A percentile compares a stretch with the other conserved stretches of the same genome.
Evolutionary conservation across 2,797 vertebrate genomes (phyloP).

Genomic region (Micrastur ruficollis): DNA sequence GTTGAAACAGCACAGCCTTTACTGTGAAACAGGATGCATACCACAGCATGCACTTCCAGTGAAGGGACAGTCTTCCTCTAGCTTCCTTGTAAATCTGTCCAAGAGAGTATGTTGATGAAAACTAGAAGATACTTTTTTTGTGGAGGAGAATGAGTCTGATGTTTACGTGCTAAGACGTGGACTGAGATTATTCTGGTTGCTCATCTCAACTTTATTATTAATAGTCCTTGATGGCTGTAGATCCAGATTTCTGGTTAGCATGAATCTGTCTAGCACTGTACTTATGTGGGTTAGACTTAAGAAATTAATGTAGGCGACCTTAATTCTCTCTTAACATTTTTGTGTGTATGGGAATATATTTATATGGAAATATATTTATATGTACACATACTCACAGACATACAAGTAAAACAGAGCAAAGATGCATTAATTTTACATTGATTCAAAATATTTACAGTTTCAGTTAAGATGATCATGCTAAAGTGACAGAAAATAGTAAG

Average conservation of each 20-base stretch:
- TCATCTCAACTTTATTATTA: background rate
- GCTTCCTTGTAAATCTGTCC: background rate
- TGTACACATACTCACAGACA: background rate
- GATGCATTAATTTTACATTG: constrained; percentile 55
- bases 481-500: constrained; percentile 44
- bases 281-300: background rate
- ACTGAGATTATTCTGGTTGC: background rate
- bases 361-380: background rate
- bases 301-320: background rate
- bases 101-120: background rate
- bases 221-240: background rate
- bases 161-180: background rate
- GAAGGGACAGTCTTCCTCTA: background rate
- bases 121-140: background rate
- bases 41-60: background rate
- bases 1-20: background rate
- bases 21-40: background rate
- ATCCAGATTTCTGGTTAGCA: background rate
- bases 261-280: background rate
- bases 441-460: constrained; percentile 66
- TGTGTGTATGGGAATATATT: background rate
- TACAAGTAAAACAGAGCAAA: constrained; percentile 15
- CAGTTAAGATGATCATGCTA: background rate
- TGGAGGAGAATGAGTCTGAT: background rate
- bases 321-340: background rate